Percentiles rank a stretch among this genome's conserved stretches.
phyloP scores from a whole-genome alignment of 2,888 invertebrate genomes.

The Netelia inedita region DNA sequence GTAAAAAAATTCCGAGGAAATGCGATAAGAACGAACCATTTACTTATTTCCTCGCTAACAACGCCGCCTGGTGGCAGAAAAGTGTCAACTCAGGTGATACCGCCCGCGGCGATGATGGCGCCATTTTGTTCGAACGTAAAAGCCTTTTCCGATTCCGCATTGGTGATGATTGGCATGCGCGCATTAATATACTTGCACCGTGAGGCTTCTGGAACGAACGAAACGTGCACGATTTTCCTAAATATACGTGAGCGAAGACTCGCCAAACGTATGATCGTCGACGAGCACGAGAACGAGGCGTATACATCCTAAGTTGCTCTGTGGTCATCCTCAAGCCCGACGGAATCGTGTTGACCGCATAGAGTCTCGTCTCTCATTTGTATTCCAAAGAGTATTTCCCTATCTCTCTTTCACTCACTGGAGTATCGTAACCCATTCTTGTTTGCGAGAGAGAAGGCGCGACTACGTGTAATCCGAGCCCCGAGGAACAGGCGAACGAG shows the following conservation, averaged over 20 bases:
- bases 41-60: background rate
- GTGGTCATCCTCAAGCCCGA: conserved; percentile 1
- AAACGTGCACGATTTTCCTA: background rate
- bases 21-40: background rate
- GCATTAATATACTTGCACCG: background rate
- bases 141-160: background rate
- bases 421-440: conserved; percentile 5
- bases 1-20: background rate
- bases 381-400: conserved; percentile 11
- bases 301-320: background rate
- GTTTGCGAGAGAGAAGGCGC: conserved; percentile 4
- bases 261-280: conserved; percentile 9
- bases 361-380: conserved; percentile 23
- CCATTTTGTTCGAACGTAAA: background rate
- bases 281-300: background rate
- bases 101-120: background rate
- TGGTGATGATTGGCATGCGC: background rate
- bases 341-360: conserved; percentile 24
- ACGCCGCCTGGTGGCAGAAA: background rate
- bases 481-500: background rate
- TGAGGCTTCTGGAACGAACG: background rate
- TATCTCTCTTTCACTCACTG: background rate
- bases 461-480: background rate
- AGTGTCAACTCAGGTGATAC: background rate
- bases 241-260: background rate